A percentile compares a stretch with the other conserved stretches of the same genome.
These are phyloP conservation scores for Theristus sp. DNA, from an alignment of 2,888 invertebrate species.

Conservation along the genomic window DNA sequence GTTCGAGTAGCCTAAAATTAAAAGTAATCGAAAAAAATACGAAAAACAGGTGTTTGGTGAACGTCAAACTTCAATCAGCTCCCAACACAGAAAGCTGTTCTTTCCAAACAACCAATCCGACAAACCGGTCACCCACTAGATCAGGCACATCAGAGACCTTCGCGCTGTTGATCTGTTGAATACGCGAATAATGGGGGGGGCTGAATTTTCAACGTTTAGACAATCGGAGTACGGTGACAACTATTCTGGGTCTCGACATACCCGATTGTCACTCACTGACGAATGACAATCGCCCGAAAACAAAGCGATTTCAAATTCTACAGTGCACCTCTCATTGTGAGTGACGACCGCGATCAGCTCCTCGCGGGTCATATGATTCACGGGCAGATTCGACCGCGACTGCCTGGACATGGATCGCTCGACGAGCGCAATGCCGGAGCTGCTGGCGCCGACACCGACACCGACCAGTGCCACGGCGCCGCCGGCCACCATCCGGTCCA, in stretches of 20 bases:
- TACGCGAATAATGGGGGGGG: too few species aligned
- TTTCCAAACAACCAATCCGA: too few species aligned
- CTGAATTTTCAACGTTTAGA: too few species aligned
- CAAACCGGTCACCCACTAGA: too few species aligned
- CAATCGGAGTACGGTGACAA: too few species aligned
- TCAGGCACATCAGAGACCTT: too few species aligned
- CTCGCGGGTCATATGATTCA: conserved; percentile 15
- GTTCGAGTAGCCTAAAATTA: conserved; percentile 46
- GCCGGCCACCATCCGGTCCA: too few species aligned
- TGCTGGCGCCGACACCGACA: background rate
- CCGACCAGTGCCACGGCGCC: background rate
- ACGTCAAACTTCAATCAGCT: background rate
- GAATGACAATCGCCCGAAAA: background rate
- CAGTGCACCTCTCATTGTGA: conserved; percentile 22
- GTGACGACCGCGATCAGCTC: conserved; percentile 24
- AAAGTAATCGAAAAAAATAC: background rate
- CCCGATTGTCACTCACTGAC: too few species aligned
- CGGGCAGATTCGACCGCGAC: background rate
- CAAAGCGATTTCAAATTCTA: too few species aligned
- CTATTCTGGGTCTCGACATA: too few species aligned
- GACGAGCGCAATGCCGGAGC: background rate
- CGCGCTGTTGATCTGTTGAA: too few species aligned
- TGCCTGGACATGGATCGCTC: background rate
- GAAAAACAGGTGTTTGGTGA: background rate
- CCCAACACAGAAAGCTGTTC: too few species aligned